These are phyloP conservation scores for Catostylus mosaicus DNA, from an alignment of 30 jellyfish, hydroid and myxozoan genomes.

Conservation along the genomic window DNA sequence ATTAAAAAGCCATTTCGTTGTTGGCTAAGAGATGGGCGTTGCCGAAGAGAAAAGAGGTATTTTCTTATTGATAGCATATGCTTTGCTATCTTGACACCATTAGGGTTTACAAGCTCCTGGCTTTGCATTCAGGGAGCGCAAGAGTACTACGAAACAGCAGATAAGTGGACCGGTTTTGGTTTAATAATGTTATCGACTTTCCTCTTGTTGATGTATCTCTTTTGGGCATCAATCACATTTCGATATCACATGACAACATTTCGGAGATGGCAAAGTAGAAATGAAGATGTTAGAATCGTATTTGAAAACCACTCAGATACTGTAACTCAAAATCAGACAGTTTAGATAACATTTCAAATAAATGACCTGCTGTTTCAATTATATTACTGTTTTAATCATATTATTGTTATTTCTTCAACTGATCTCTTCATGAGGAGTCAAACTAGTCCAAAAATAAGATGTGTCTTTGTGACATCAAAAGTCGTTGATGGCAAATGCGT, in stretches of 20 bases:
- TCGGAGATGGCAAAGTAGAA: slow-evolving; percentile 74
- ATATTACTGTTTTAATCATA: too few species aligned
- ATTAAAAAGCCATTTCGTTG: slow-evolving; percentile 45
- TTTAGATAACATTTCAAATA: not conserved
- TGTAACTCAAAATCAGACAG: slow-evolving; percentile 5
- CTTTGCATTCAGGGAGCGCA: slow-evolving; percentile 86
- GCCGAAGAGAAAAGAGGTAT: slow-evolving; percentile 72
- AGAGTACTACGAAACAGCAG: slow-evolving; percentile 66
- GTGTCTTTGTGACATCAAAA: too few species aligned
- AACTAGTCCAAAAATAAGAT: too few species aligned
- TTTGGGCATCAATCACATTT: slow-evolving; percentile 84
- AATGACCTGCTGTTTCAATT: not conserved
- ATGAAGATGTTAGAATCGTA: slow-evolving; percentile 74
- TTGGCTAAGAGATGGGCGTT: slow-evolving; percentile 44
- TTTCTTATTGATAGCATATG: slow-evolving; percentile 69
- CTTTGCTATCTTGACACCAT: slow-evolving; percentile 80
- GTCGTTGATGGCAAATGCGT: too few species aligned
- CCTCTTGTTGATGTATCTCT: slow-evolving; percentile 69
- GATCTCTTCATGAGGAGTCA: too few species aligned
- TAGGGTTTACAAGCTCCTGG: slow-evolving; percentile 86
- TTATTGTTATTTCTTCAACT: too few species aligned
- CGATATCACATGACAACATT: slow-evolving; percentile 74
- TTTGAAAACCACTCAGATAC: slow-evolving; percentile 32
- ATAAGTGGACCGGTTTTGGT: slow-evolving; percentile 97
- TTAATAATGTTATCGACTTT: slow-evolving; percentile 79